Conservation (phyloP, 2,888 invertebrate species). For the Callosobruchus maculatus region DNA sequence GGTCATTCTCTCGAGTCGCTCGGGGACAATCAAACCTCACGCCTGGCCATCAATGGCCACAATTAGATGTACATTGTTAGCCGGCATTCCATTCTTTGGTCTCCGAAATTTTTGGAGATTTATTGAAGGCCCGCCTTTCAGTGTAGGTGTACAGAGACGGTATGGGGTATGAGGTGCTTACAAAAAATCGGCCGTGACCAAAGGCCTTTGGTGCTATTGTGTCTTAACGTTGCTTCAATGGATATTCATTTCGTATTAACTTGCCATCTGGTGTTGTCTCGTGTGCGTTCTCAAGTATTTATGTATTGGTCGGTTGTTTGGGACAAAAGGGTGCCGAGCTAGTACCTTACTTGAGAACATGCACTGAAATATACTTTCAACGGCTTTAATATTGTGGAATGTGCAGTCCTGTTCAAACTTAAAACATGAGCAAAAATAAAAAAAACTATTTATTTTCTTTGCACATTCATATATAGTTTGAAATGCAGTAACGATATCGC, state of each 20-base stretch:
- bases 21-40: not conserved
- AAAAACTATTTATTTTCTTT: too few relatives aligned
- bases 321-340: not conserved
- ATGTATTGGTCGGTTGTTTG: not conserved
- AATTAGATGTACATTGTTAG: not conserved
- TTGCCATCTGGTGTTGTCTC: not conserved
- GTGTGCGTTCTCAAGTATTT: not conserved
- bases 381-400: too few relatives aligned
- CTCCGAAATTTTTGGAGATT: not conserved
- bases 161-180: not conserved
- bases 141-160: not conserved
- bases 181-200: not conserved
- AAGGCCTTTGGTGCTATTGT: not conserved
- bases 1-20: not conserved
- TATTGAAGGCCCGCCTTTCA: not conserved
- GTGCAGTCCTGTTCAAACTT: too few relatives aligned
- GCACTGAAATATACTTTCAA: too few relatives aligned
- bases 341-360: too few relatives aligned
- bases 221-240: not conserved
- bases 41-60: not conserved
- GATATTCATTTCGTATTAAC: not conserved
- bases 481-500: too few relatives aligned
- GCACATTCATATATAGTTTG: too few relatives aligned
- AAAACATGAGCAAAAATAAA: too few relatives aligned
- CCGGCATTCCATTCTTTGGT: not conserved